These are phyloP conservation scores for Plebejus anna DNA, from an alignment of 2,888 invertebrate genomes.

Conservation along the genomic window DNA sequence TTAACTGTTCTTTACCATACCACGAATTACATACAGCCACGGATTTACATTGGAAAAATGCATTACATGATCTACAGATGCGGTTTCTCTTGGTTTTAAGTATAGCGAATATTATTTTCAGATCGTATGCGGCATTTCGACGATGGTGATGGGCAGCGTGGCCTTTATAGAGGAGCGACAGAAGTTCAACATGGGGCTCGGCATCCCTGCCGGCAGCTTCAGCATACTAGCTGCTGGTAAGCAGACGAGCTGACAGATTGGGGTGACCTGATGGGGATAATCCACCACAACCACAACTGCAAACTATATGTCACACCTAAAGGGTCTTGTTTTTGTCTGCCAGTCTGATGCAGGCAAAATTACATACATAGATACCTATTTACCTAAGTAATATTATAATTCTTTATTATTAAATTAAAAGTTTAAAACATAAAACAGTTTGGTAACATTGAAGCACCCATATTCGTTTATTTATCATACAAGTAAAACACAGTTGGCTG, in stretches of 20 bases:
- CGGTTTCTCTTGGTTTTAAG: neutral
- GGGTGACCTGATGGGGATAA: too few relatives aligned
- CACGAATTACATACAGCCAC: too few relatives aligned
- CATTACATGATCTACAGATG: too few relatives aligned
- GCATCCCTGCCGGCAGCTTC: constrained; percentile 80
- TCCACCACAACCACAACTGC: too few relatives aligned
- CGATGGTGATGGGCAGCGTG: constrained; percentile 82
- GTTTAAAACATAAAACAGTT: neutral
- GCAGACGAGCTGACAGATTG: neutral
- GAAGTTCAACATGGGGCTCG: constrained; percentile 81
- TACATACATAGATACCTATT: too few relatives aligned
- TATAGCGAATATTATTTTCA: constrained; percentile 46
- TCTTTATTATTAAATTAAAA: neutral
- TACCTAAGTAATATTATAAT: too few relatives aligned
- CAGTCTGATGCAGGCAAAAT: too few relatives aligned
- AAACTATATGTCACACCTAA: too few relatives aligned
- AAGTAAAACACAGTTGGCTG: neutral
- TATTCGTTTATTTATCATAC: neutral
- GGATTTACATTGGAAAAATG: too few relatives aligned
- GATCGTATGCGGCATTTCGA: constrained; percentile 82
- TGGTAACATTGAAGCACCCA: neutral
- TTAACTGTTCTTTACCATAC: too few relatives aligned
- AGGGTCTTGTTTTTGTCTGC: too few relatives aligned
- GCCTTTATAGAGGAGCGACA: constrained; percentile 82
- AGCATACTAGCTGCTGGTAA: constrained; percentile 81